Base-by-base conservation (phyloP, 2,888 invertebrate species). In the Apotomis betuletana region DNA sequence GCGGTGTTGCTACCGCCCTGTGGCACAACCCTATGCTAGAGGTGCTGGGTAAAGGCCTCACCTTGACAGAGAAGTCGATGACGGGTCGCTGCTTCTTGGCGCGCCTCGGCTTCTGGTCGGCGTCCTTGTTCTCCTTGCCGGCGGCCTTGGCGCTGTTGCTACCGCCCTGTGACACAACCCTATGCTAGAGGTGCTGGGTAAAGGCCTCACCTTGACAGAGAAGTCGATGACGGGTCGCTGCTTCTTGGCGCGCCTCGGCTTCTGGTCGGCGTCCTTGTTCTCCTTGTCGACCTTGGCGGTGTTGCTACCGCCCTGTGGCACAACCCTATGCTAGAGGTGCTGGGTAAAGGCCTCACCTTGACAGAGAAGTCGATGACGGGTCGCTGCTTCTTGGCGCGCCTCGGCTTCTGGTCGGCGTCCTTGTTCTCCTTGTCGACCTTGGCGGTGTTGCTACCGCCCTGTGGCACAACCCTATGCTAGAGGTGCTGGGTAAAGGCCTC, bases 41-140 rank as follows among this genome's bases (percentile, higher is more conserved):
- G 15, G 15, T 15, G 15, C 15, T 15, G 15, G 15, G 15, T 15
- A 41, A 41, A 2, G 41, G 6, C 3, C 41, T 60, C 77, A 92
- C 93, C 91, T 93, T 93, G 68, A 94, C 90, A 5, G 95, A 94
- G 85, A 95, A 95, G 74, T 95, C 95, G 38, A 94, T 93, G 71
- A 91, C 90, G 0, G 91, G 90, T 9, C 88, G 83, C 12, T 89
- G 89, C 0, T 90, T 85, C 77, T 86, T 87, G 67, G 86, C 80
- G 38, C 91, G 88, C 8, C 89, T 81, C 52, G 88, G 88, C 75
- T 86, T 84, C 41, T 83, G 80, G 49, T 81, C 82, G 69, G 65
- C 77, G 8, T 85, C 82, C 57, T 80, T 78, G 74, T 75, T 80
- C 10, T 86, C 87, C 76, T 90, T 90, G 80, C 81, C 3, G 6